Base-by-base conservation (phyloP, 2,888 invertebrate genomes). In the Nomada lathburiana region DNA sequence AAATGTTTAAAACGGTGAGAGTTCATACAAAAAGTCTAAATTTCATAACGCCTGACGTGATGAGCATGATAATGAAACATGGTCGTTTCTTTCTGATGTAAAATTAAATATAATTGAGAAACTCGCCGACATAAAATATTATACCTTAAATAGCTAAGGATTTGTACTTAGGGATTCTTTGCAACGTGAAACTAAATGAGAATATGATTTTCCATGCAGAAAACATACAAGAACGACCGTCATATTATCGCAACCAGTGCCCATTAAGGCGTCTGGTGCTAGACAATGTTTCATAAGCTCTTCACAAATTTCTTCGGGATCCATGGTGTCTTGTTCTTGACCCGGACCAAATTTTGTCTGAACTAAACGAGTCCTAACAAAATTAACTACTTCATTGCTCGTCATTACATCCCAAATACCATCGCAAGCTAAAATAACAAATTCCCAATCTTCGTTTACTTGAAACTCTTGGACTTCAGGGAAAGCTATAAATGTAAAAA, bases 371-470 rank as follows among this genome's bases (percentile, higher is more conserved):
- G 96, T 95, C 68, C 98, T 96, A 79, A 99, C 97, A 94, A 98
- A 99, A 72, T 97, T 96, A 60, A 98, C 95, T 64, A 98, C 99
- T 94, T 99, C 99, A 95, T 98, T 97, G 94, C 98, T 99, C 67
- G 97, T 97, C 95, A 99, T 95, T 36, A 99, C 99, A 94, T 99
- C 99, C 99, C 99, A 99, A 88, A 99, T 99, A 42, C 99, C 99
- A 94, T 99, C 99, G 94, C 99, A 99, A 0, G 99, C 99, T 89
- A 99, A 95, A 53, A 99, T 96, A 74, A 99, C 95, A 93, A 99
- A 99, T 94, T 99, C 99, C 97, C 98, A 98, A 83, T 98, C 98
- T n/a, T 96, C 95, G 59, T 96, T 97, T 85, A 99, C 94, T 79
- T 96, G 96, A 84, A 97, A 96, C 63, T 96, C 96, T 93, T 97